These are phyloP conservation scores for Bombus picipes DNA, from an alignment of 1,140 invertebrate species.

Conservation along the genomic window DNA sequence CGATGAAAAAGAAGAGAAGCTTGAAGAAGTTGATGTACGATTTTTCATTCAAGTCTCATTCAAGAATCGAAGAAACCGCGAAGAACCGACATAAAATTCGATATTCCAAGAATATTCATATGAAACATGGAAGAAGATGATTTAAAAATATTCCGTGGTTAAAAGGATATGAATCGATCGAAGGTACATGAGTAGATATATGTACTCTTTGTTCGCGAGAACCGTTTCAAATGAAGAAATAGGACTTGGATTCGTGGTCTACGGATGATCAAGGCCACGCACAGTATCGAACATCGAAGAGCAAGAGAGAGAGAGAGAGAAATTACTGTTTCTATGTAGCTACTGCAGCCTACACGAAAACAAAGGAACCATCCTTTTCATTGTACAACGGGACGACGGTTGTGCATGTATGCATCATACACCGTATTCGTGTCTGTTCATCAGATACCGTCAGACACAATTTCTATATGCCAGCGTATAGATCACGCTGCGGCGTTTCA, in stretches of 20 bases:
- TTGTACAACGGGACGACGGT: conserved; percentile 16
- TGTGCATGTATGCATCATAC: conserved; percentile 38
- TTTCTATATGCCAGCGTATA: background rate
- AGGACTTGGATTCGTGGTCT: background rate
- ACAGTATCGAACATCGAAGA: conserved; percentile 26
- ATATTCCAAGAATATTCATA: too few relatives aligned
- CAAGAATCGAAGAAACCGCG: too few relatives aligned
- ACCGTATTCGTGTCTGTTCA: conserved; percentile 8
- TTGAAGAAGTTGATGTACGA: too few relatives aligned
- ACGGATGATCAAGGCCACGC: conserved; percentile 52
- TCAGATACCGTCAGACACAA: background rate
- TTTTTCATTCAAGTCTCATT: too few relatives aligned
- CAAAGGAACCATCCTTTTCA: conserved; percentile 52
- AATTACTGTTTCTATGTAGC: background rate
- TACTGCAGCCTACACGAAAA: conserved; percentile 31
- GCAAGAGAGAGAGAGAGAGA: background rate
- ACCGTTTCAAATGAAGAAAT: background rate
- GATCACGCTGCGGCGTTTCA: background rate
- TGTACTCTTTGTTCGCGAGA: background rate
- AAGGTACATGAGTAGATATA: background rate
- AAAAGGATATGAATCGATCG: background rate
- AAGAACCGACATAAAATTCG: too few relatives aligned
- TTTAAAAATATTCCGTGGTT: background rate
- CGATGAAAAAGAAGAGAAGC: too few relatives aligned
- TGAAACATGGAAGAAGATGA: too few relatives aligned